A percentile compares a stretch with the other conserved stretches of the same genome.
Evolutionary conservation across 1,140 invertebrate species (phyloP).

Genomic region (Drosophila orena): DNA sequence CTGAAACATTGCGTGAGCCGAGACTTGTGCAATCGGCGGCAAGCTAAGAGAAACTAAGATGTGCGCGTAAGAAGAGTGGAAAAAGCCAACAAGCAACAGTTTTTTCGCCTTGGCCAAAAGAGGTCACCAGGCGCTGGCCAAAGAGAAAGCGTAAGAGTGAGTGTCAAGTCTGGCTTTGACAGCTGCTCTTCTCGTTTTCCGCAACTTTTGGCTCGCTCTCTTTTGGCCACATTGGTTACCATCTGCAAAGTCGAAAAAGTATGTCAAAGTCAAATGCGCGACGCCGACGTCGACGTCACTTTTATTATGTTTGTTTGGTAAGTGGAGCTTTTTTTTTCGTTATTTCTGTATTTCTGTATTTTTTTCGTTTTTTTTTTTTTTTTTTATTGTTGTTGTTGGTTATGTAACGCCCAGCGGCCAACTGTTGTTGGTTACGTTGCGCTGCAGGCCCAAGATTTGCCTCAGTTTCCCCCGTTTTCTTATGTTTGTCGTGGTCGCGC

Average conservation of each 20-base stretch:
- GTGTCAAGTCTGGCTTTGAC: conserved; percentile 62
- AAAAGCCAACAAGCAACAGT: conserved; percentile 57
- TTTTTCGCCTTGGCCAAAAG: conserved; percentile 39
- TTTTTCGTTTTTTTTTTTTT: conserved; percentile 6
- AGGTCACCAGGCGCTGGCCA: conserved; percentile 2
- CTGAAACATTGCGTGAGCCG: conserved; percentile 67
- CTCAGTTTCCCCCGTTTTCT: conserved; percentile 18
- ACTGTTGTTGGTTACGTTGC: conserved; percentile 76
- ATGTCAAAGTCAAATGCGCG: conserved; percentile 83
- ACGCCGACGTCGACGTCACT: conserved; percentile 55
- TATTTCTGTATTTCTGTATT: conserved; percentile 14
- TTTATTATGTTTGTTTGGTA: conserved; percentile 81
- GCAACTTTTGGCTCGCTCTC: conserved; percentile 19
- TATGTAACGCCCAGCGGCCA: conserved; percentile 72
- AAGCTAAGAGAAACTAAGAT: conserved; percentile 10
- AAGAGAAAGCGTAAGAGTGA: conserved; percentile 13
- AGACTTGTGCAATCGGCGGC: conserved; percentile 64
- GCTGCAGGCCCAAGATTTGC: conserved; percentile 52
- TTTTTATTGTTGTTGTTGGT: conserved; percentile 29
- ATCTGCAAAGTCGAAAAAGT: conserved; percentile 68
- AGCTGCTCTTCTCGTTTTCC: conserved; percentile 30
- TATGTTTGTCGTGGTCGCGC: conserved; percentile 57
- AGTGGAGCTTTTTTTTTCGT: conserved; percentile 59
- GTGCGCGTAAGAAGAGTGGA: conserved; percentile 23
- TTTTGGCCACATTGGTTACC: conserved; percentile 42